Base-by-base conservation (phyloP, 1,140 invertebrate species). In the Papilio helenus region DNA sequence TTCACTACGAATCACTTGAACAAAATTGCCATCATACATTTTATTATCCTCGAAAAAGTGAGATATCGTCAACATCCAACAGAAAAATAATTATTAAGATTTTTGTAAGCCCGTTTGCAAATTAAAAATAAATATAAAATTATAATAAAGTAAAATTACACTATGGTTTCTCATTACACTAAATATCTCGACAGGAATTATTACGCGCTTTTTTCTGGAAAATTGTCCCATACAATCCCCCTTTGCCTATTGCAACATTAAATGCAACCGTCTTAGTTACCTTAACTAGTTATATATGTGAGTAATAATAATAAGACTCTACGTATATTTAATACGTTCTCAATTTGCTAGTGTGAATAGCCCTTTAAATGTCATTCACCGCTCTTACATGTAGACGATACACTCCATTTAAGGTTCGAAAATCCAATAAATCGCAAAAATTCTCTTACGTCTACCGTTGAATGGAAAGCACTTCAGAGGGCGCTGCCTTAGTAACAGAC, bases 381-480 rank as follows among this genome's bases (percentile, higher is more conserved):
- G 23, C 14, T 29, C 26, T 9, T 14, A 65, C 58, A 29, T 68
- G 61, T 68, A 68, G 61, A 68, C 61, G 26, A 68, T 34, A 68
- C 61, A 68, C 61, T 68, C 26, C 61, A 68, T 68, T 68, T 34
- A 68, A 68, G 61, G 61, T 68, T 68, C 61, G 61, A 68, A 68
- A 68, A 68, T 29, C 61, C 23, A 29, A 68, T 68, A 68, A 68
- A 68, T 68, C 61, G 61, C 12, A 68, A 68, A 61, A 34, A 68
- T 68, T 68, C 12, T 68, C 29, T 68, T 29, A 68, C 26, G 14
- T 26, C 26, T 10, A 68, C 29, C 29, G 61, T 34, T 68, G 23
- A 68, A 68, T 68, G 26, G 26, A 68, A 34, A 29, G 26, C 61
- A 29, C 61, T 68, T 14, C 4, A 68, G 61, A 68, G 61, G 26